Conservation (phyloP, 1,140 invertebrate genomes). For the Akabosia matsudoensis region DNA sequence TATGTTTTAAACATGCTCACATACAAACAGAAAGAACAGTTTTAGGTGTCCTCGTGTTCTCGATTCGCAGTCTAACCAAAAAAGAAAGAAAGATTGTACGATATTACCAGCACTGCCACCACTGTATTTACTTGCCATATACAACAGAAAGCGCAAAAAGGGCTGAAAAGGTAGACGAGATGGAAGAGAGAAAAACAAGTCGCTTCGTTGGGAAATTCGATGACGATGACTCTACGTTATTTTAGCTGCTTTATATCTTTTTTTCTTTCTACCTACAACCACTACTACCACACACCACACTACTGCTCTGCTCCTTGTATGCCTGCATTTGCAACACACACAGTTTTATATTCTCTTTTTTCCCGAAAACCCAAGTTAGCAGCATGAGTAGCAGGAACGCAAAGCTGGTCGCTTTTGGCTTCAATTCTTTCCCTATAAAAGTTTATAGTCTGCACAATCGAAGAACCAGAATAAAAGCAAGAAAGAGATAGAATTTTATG, state of each 20-base stretch:
- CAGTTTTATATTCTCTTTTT: too few species aligned
- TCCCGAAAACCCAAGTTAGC: neutral
- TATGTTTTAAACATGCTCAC: neutral
- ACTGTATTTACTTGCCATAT: neutral
- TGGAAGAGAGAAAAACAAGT: neutral
- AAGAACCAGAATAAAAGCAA: neutral
- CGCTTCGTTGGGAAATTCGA: conserved; percentile 7
- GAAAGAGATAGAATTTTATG: neutral
- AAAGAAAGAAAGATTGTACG: neutral
- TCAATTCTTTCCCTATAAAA: neutral
- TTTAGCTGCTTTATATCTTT: too few species aligned
- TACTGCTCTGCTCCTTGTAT: too few species aligned
- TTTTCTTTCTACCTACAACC: too few species aligned
- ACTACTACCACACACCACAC: neutral
- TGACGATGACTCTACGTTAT: neutral
- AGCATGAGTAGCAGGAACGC: neutral
- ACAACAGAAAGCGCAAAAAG: neutral
- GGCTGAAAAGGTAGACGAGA: neutral
- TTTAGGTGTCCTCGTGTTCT: conserved; percentile 11
- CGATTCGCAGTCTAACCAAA: neutral
- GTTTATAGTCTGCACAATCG: neutral
- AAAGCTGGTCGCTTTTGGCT: conserved; percentile 11
- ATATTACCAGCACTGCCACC: neutral
- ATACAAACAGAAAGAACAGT: too few species aligned
- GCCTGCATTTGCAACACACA: too few species aligned